Conservation (phyloP, 2,888 invertebrate genomes). For the Phengaris alcon region DNA sequence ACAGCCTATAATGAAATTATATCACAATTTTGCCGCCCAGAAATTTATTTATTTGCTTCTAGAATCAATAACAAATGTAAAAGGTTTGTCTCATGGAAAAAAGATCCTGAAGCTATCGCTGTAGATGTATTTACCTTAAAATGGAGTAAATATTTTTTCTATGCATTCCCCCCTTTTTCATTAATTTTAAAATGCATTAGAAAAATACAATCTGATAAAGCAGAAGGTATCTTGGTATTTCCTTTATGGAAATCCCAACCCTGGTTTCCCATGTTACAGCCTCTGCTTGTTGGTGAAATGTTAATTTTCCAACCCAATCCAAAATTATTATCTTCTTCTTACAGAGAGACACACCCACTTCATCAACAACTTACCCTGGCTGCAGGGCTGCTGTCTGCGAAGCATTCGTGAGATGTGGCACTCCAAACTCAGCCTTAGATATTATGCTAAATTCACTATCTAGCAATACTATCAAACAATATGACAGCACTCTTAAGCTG, state of each 20-base stretch:
- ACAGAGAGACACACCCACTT: not conserved
- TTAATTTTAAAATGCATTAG: not conserved
- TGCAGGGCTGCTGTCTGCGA: not conserved
- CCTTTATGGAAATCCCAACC: not conserved
- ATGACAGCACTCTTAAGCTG: not conserved
- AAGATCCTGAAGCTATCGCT: not conserved
- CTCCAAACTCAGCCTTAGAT: not conserved
- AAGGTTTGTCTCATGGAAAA: not conserved
- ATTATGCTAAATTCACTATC: not conserved
- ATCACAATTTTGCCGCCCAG: not conserved
- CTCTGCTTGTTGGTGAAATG: not conserved
- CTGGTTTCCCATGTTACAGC: not conserved
- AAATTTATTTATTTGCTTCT: not conserved
- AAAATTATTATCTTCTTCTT: not conserved
- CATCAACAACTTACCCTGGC: not conserved
- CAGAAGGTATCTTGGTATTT: not conserved
- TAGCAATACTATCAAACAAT: not conserved
- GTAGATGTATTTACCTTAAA: not conserved
- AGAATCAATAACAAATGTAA: not conserved
- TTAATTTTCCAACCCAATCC: not conserved
- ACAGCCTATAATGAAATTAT: not conserved
- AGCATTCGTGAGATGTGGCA: too few species aligned
- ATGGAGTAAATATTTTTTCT: conserved; percentile 4
- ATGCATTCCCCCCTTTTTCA: not conserved
- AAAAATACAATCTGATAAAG: not conserved